Conservation (phyloP, 2,113 vertebrate genomes). For the Atractosteus spatula region DNA sequence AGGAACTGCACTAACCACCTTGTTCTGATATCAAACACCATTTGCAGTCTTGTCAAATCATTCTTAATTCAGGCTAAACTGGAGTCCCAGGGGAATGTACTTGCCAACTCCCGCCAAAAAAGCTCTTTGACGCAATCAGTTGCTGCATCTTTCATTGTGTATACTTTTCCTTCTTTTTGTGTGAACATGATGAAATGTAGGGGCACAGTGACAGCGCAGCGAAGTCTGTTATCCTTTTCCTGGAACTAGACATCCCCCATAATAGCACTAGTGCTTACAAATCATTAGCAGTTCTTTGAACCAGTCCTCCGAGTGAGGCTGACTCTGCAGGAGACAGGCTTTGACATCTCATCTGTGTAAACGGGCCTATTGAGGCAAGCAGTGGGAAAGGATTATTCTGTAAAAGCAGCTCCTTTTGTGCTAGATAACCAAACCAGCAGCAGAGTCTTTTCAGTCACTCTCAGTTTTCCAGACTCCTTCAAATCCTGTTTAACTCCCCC, state of each 20-base stretch:
- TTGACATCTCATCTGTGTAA: slow-evolving; percentile 7
- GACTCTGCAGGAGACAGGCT: slow-evolving; percentile 16
- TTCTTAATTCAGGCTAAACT: too few species aligned
- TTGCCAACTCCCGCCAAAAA: background rate
- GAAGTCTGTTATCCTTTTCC: slow-evolving; percentile 20
- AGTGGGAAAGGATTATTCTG: slow-evolving; percentile 33
- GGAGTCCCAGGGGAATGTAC: too few species aligned
- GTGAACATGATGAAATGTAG: background rate
- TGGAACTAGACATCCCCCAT: slow-evolving; percentile 18
- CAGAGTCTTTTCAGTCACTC: background rate
- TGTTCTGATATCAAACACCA: too few species aligned
- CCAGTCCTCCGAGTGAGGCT: background rate
- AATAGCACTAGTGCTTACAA: background rate
- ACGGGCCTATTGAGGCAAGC: slow-evolving; percentile 13
- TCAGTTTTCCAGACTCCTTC: slow-evolving; percentile 5
- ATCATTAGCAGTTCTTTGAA: slow-evolving; percentile 2
- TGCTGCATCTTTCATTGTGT: background rate
- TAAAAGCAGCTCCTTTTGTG: slow-evolving; percentile 36
- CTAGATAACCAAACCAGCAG: slow-evolving; percentile 2
- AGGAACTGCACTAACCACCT: too few species aligned
- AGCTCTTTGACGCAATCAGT: background rate
- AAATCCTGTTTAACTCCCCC: background rate
- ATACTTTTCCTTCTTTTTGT: background rate
- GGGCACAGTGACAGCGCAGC: background rate
- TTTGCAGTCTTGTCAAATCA: too few species aligned